Evolutionary conservation across 1,140 invertebrate species (phyloP), one percentile per base, ranked within the genome.

Genomic region (Brevipalpus yothersi): DNA sequence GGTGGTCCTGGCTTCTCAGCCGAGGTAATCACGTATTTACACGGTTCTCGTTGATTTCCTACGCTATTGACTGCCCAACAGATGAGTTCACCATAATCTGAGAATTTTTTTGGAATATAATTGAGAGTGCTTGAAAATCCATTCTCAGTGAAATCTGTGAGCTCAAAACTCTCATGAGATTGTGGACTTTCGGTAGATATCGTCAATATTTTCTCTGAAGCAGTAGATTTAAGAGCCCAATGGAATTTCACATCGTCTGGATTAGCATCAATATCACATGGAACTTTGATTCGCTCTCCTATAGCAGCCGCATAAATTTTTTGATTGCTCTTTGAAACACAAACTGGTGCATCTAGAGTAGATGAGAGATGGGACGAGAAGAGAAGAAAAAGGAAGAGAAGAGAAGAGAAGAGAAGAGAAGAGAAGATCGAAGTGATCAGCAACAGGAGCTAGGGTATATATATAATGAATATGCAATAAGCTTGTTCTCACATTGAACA

Each of bases 11-110:
- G 68, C 21, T 63, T 60, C 19, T 65, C 67, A 65, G 83, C 83
- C 63, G 82, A 81, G 62, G 84, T 71, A 56, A 89, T 77, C 69
- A 82, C 78, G 70, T 88, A 85, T 56, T 84, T 71, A 68, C 86
- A 90, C 7, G 86, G 85, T 63, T 75, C 75, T 61, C 76, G 76
- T 72, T 88, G 85, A 66, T 79, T 77, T 53, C 86, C 86, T 11
- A 88, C 78, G 62, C 76, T 77, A 72, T 88, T 89, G 65, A 77
- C 80, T 1, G 84, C 85, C 84, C 84, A 89, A 67, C 86, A 90
- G 12, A 82, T 80, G 0, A 90, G 71, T 58, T 81, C 83, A 58
- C 85, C 84, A 63, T 85, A 79, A 68, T 89, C 42, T 13, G 23
- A 40, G 8, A 39, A 19, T 8, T 31, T 21, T 31, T 53, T 60